Conservation (phyloP, 2,113 vertebrate species). For the Ammodytes dubius region DNA sequence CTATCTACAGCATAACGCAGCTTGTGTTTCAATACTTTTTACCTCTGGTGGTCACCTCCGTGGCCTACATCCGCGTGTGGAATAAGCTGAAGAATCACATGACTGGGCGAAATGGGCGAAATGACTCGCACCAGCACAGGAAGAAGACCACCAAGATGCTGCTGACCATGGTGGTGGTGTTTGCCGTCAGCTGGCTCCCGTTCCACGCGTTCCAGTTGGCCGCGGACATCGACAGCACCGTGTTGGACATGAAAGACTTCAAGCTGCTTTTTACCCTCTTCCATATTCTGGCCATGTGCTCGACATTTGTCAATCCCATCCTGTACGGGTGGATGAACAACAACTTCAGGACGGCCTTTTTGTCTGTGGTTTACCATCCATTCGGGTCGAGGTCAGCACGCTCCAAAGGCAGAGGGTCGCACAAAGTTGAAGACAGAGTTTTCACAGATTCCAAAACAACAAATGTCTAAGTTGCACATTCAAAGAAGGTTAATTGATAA, state of each 20-base stretch:
- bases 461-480: slow-evolving; percentile 54
- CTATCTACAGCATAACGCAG: slow-evolving; percentile 91
- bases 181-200: slow-evolving; percentile 94
- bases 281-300: slow-evolving; percentile 96
- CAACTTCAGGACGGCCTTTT: slow-evolving; percentile 93
- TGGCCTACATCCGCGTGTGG: slow-evolving; percentile 93
- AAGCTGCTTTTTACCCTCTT: slow-evolving; percentile 93
- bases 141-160: slow-evolving; percentile 96
- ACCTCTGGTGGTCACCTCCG: slow-evolving; percentile 90
- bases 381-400: slow-evolving; percentile 69
- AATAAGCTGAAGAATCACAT: slow-evolving; percentile 90
- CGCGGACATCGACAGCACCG: slow-evolving; percentile 90
- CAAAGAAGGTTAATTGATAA: not conserved
- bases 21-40: slow-evolving; percentile 92
- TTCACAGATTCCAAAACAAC: slow-evolving; percentile 61
- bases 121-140: slow-evolving; percentile 88
- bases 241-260: slow-evolving; percentile 91
- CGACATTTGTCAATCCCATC: slow-evolving; percentile 94
- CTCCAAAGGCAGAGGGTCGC: slow-evolving; percentile 24
- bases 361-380: slow-evolving; percentile 87
- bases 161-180: slow-evolving; percentile 93
- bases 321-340: slow-evolving; percentile 98
- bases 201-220: slow-evolving; percentile 94
- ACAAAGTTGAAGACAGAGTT: slow-evolving; percentile 28
- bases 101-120: slow-evolving; percentile 82